Base-by-base conservation (phyloP, 1,140 invertebrate species). In the Pseudomyrmex pallidus region DNA sequence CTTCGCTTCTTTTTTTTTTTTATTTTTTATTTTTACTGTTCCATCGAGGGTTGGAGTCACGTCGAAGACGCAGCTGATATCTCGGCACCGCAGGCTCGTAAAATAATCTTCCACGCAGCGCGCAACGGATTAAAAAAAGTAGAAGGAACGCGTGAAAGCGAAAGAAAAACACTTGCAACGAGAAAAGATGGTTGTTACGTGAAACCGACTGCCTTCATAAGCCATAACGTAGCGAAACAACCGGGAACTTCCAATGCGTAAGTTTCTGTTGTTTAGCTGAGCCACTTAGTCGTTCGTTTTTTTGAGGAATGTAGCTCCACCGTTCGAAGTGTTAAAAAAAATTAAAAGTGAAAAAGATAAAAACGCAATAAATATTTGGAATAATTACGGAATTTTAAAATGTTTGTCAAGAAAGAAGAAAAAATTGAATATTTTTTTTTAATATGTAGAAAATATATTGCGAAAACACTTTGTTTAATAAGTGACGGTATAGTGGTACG, bases 51-150 rank as follows among this genome's bases (percentile, higher is more conserved):
- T 54, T 67, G 67, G 82, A 87, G 64, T 84, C 77, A 78, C 62
- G 25, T 52, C 85, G 85, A 73, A 83, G 90, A 78, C 90, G 86
- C 91, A 92, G 92, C 92, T 92, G 92, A 92, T 92, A 83, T 91
- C 89, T 74, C 35, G 80, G 88, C 83, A 89, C 89, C 86, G 86
- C 90, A 91, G 72, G 84, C 85, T 91, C 90, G 80, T 92, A 91
- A 92, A 92, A 91, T 92, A 91, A 91, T 90, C 90, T 86, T 88
- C 82, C 56, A 64, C 48, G 88, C 72, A 77, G 72, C 74, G 72
- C 74, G 72, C 59, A 83, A 72, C 83, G 83, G 84, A 85, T 90
- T 87, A 88, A 35, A 90, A 84, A 88, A 89, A 90, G 74, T 67
- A 72, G 82, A 89, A 35, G 73, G 78, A 64, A 56, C 46, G 48